Conservation (phyloP, 2,888 invertebrate genomes). For the Cataglyphis altisquamis region DNA sequence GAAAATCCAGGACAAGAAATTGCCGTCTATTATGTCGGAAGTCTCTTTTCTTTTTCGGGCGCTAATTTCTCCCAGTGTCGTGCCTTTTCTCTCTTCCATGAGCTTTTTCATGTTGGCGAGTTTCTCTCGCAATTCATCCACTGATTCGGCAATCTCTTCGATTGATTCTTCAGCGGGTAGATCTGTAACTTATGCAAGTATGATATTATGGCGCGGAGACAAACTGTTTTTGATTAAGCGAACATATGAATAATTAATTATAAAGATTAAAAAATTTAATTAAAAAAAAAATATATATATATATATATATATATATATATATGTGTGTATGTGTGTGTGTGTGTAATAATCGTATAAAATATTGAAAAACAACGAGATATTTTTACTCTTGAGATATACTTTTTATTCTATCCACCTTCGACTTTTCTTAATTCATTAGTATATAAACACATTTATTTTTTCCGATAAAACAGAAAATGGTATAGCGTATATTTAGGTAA, state of each 20-base stretch:
- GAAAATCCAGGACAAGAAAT: constrained; percentile 94
- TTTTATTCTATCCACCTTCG: not conserved
- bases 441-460: not conserved
- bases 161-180: constrained; percentile 78
- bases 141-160: constrained; percentile 89
- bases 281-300: too few species aligned
- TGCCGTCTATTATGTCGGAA: constrained; percentile 91
- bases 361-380: not conserved
- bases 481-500: not conserved
- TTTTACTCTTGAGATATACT: not conserved
- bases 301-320: too few species aligned
- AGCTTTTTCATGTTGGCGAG: constrained; percentile 93
- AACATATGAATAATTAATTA: constrained; percentile 13
- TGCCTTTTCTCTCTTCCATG: constrained; percentile 91
- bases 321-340: too few species aligned
- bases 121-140: constrained; percentile 93
- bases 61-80: constrained; percentile 87
- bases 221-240: not conserved
- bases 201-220: not conserved
- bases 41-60: constrained; percentile 82
- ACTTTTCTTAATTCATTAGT: not conserved
- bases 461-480: not conserved
- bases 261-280: not conserved
- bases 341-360: not conserved
- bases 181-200: constrained; percentile 70